Percentiles rank a stretch among this genome's conserved stretches.
These are phyloP conservation scores for Neuroterus valhalla DNA, from an alignment of 1,140 invertebrate species.

Conservation along the genomic window DNA sequence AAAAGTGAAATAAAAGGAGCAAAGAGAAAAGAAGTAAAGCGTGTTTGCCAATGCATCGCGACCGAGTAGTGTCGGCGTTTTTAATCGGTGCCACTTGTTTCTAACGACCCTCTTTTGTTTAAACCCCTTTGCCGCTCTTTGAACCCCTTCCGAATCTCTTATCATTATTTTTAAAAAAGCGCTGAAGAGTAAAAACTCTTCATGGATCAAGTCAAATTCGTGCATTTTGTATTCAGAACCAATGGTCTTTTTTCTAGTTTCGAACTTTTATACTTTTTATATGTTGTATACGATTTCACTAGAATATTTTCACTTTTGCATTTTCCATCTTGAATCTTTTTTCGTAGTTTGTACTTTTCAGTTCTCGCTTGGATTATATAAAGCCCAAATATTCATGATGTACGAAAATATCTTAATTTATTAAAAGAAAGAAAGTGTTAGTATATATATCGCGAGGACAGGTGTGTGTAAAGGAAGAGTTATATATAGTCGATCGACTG, in stretches of 20 bases:
- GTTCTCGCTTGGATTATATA: not conserved
- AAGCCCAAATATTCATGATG: too few relatives aligned
- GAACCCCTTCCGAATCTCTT: not conserved
- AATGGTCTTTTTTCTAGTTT: not conserved
- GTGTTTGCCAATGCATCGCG: conserved; percentile 54
- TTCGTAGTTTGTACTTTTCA: conserved; percentile 45
- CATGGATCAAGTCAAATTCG: not conserved
- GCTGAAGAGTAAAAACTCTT: conserved; percentile 11
- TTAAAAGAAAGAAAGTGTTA: too few relatives aligned
- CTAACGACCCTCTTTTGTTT: conserved; percentile 71
- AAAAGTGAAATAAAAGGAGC: conserved; percentile 8
- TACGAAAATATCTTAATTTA: too few relatives aligned
- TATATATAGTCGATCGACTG: too few relatives aligned
- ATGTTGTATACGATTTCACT: too few relatives aligned
- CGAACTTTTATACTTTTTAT: too few relatives aligned
- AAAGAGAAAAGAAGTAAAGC: conserved; percentile 14
- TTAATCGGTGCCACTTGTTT: conserved; percentile 72
- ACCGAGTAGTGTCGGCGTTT: conserved; percentile 59
- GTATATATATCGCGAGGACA: too few relatives aligned
- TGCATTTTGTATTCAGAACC: not conserved
- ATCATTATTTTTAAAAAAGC: conserved; percentile 10
- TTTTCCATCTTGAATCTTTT: conserved; percentile 46
- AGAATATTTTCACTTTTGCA: conserved; percentile 42
- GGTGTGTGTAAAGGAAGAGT: too few relatives aligned
- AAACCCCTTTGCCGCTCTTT: conserved; percentile 50